phyloP scores from a whole-genome alignment of 2,113 vertebrate species.

The Ciconia maguari region DNA sequence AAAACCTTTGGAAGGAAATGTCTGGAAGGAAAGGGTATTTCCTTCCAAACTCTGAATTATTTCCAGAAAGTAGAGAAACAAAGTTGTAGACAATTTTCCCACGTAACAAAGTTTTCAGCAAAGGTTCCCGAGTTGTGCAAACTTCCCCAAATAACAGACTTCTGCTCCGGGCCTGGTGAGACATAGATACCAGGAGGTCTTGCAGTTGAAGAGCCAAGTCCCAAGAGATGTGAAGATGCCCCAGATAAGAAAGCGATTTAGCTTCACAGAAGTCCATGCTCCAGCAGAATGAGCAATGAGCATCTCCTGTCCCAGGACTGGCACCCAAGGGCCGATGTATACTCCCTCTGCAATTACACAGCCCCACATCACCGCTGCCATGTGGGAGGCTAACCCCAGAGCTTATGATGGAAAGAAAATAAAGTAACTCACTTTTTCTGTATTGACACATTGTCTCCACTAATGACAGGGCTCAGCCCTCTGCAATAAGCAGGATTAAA shows the following conservation, averaged over 20 bases:
- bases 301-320: not conserved
- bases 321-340: not conserved
- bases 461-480: not conserved
- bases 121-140: not conserved
- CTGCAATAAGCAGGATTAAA: constrained; percentile 1
- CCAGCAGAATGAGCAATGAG: not conserved
- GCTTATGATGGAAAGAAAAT: not conserved
- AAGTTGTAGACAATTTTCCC: not conserved
- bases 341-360: not conserved
- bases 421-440: constrained; percentile 2
- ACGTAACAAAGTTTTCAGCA: not conserved
- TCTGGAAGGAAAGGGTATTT: not conserved
- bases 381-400: not conserved
- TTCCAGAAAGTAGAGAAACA: not conserved
- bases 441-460: constrained; percentile 9
- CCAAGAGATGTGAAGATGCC: not conserved
- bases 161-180: not conserved
- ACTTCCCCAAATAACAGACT: not conserved
- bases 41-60: not conserved
- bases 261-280: not conserved
- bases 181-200: not conserved
- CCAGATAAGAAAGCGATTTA: not conserved
- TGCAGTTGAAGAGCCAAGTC: not conserved
- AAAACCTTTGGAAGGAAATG: too few species aligned
- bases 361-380: not conserved